Conservation (phyloP, 2,113 vertebrate genomes). For the Vulpes ferrilata region DNA sequence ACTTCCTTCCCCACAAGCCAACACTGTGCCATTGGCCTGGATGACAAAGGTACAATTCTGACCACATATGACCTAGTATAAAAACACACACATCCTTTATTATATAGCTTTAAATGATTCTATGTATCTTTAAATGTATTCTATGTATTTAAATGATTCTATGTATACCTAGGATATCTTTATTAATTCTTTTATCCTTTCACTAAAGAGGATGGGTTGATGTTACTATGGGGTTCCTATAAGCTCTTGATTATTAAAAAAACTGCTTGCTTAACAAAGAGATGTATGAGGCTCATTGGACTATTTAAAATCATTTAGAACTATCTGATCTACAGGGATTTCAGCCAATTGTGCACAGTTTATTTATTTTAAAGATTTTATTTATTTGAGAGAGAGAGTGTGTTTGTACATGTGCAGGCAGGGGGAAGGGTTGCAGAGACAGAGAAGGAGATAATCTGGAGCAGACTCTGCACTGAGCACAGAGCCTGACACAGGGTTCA, state of each 20-base stretch:
- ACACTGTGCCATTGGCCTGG: conserved; percentile 91
- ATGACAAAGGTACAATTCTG: conserved; percentile 93
- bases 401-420: background rate
- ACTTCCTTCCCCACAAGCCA: conserved; percentile 93
- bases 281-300: background rate
- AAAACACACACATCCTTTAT: conserved; percentile 66
- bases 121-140: background rate
- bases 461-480: background rate
- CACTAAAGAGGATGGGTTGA: background rate
- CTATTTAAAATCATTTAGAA: conserved; percentile 25
- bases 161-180: background rate
- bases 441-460: background rate
- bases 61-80: conserved; percentile 90
- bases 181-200: conserved; percentile 51
- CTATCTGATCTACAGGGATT: background rate
- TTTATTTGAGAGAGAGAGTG: background rate
- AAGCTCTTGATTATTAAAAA: conserved; percentile 47
- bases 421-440: background rate
- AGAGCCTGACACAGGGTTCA: background rate
- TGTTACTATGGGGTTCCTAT: background rate
- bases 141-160: background rate
- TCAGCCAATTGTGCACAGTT: background rate
- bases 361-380: background rate
- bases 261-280: conserved; percentile 46
- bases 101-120: conserved; percentile 7